A percentile compares a stretch with the other conserved stretches of the same genome.
Evolutionary conservation across 2,113 vertebrate species (phyloP).

Genomic region (Macroglossus sobrinus): DNA sequence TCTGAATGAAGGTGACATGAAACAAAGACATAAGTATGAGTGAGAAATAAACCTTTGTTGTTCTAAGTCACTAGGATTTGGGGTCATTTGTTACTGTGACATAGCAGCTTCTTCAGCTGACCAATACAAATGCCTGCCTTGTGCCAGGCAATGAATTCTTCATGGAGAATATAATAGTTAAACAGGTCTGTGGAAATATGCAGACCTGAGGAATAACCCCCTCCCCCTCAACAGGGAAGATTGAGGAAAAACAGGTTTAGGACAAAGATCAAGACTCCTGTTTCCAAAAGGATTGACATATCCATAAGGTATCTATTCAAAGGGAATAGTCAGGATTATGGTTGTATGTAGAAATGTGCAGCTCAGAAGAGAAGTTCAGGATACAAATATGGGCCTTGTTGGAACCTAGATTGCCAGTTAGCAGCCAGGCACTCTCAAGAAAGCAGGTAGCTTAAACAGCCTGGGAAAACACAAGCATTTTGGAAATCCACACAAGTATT

Average conservation of each 20-base stretch:
- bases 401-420: not conserved
- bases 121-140: not conserved
- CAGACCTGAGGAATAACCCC: not conserved
- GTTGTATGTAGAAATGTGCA: not conserved
- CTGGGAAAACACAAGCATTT: not conserved
- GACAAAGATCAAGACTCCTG: not conserved
- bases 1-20: not conserved
- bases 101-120: not conserved
- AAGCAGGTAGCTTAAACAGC: not conserved
- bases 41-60: not conserved
- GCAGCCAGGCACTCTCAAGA: not conserved
- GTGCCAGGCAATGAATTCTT: not conserved
- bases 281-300: not conserved
- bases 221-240: not conserved
- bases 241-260: not conserved
- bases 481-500: not conserved
- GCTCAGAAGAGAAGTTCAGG: not conserved
- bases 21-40: not conserved
- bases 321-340: not conserved
- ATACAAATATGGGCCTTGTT: not conserved
- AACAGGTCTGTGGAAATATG: too few species aligned
- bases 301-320: not conserved
- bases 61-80: not conserved
- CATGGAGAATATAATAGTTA: not conserved
- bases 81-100: not conserved